Evolutionary conservation across 2,113 vertebrate genomes (phyloP), one percentile per base, ranked within the genome.

Genomic region (Larimichthys polyactis): DNA sequence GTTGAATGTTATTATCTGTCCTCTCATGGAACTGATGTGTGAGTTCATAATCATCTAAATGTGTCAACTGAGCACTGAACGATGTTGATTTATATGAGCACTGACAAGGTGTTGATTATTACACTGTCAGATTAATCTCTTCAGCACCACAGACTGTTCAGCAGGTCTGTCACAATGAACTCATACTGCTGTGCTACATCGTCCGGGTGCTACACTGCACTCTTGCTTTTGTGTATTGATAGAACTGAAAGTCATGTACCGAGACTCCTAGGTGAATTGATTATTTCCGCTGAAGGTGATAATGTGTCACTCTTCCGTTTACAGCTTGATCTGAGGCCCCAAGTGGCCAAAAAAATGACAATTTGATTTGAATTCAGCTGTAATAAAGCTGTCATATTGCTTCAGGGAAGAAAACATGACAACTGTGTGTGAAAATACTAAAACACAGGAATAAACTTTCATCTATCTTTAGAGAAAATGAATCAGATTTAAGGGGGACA

Each of bases 81-180:
- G 19, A 27, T 67, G 71, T 8, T 71, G 60, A 79, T 32, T 76
- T 16, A 48, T 66, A n/a, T 40, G 12, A 29, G 5, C 3, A 22
- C 17, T 60, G 27, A 44, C 63, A 19, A 44, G 11, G 46, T 40
- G 66, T n/a, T 44, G 55, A 63, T 79, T 54, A 27, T 81, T 27
- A 11, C 22, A 2, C 9, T 17, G 49, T 51, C n/a, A 51, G 22
- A 58, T 65, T 67, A 14, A 60, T 22, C 20, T 60, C 36, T 4
- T 57, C 11, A 66, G 27, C 22, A 19, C 51, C 49, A 29, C 44
- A 58, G 43, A 77, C 52, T 71, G 11, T 49, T 71, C 43, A 71
- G 20, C 59, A 40, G 14, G 8, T 72, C 60, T 16, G 11, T 52
- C 17, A 60, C 11, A 19, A 49, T n/a, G 24, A 64, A 46, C 24